Evolutionary conservation across 2,888 invertebrate species (phyloP).

Genomic region (Ectemnius lituratus): DNA sequence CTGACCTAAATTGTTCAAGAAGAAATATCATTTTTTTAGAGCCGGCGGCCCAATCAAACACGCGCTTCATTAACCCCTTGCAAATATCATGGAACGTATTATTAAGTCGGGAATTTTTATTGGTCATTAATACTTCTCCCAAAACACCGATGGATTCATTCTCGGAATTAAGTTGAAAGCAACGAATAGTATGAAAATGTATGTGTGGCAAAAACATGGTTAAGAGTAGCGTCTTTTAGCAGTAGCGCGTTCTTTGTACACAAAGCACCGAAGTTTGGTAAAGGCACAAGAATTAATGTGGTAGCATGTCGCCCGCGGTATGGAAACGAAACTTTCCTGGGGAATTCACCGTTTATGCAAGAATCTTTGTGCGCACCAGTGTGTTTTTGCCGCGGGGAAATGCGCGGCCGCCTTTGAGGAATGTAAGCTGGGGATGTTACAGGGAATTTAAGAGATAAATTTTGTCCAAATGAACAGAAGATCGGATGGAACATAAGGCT

Average conservation of each 20-base stretch:
- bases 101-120: no score
- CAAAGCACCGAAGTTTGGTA: conserved; percentile 18
- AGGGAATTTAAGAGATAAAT: conserved; percentile 1
- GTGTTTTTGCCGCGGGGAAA: no score
- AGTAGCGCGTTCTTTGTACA: not conserved
- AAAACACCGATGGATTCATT: no score
- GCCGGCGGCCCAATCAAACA: not conserved
- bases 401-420: conserved; percentile 5
- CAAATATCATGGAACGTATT: no score
- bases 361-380: conserved; percentile 28
- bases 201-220: no score
- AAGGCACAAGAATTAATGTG: conserved; percentile 20
- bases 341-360: conserved; percentile 8
- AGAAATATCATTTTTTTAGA: conserved; percentile 10
- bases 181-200: no score
- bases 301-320: not conserved
- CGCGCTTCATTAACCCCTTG: no score
- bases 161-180: no score
- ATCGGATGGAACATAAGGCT: conserved; percentile 33
- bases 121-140: no score
- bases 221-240: no score
- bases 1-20: conserved; percentile 35
- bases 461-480: not conserved
- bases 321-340: conserved; percentile 18
- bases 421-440: not conserved